Percentiles rank a stretch among this genome's conserved stretches.
phyloP scores from a whole-genome alignment of 2,888 invertebrate species.

The Lasioglossum pauxillum region DNA sequence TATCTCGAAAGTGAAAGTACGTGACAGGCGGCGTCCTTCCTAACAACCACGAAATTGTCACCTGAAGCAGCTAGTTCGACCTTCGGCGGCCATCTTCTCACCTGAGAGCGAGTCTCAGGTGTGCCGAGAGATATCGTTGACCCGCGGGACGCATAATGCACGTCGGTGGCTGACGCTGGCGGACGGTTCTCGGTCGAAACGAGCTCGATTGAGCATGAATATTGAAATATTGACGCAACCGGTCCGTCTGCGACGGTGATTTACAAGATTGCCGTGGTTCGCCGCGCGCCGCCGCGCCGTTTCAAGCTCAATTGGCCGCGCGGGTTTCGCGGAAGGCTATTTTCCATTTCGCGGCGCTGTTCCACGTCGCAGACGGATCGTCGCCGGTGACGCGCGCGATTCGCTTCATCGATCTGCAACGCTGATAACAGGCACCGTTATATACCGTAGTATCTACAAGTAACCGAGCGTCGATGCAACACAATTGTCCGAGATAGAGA shows the following conservation, averaged over 20 bases:
- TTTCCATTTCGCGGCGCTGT: conserved; percentile 37
- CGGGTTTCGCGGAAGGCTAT: conserved; percentile 44
- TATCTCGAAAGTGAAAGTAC: too few species aligned
- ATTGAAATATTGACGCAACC: conserved; percentile 73
- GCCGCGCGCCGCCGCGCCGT: conserved; percentile 32
- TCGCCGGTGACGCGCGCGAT: conserved; percentile 11
- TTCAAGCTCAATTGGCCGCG: conserved; percentile 26
- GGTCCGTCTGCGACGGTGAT: conserved; percentile 66
- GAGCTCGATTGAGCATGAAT: conserved; percentile 69
- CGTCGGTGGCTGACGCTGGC: conserved; percentile 22
- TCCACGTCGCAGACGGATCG: conserved; percentile 15
- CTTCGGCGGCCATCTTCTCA: neutral
- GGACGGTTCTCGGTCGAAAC: conserved; percentile 40
- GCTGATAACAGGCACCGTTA: conserved; percentile 19
- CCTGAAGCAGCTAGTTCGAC: neutral
- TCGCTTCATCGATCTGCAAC: conserved; percentile 26
- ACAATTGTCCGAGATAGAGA: neutral
- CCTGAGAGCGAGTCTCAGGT: neutral
- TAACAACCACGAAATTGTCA: too few species aligned
- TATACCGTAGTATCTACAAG: neutral
- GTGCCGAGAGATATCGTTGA: conserved; percentile 39
- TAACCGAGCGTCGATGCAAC: neutral
- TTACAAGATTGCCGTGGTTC: conserved; percentile 69
- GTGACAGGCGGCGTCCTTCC: too few species aligned
- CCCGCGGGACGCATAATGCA: neutral